phyloP scores from a whole-genome alignment of 2,113 vertebrate genomes.

The Elephantulus edwardii region DNA sequence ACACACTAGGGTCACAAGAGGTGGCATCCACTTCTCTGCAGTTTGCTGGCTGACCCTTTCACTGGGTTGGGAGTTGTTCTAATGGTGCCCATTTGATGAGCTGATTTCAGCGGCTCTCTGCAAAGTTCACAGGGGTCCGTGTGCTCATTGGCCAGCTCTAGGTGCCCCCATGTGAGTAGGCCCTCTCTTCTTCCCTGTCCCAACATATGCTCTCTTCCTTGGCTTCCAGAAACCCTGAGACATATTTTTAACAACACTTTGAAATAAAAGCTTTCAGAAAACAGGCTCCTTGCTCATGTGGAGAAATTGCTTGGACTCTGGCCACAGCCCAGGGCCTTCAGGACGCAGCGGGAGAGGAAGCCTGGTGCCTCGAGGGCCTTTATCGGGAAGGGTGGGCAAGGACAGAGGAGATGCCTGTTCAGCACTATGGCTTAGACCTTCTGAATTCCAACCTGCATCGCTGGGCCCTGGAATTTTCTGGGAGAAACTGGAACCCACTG shows the following conservation, averaged over 20 bases:
- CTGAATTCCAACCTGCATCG: background rate
- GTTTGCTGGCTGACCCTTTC: background rate
- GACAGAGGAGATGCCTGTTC: background rate
- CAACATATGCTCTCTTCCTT: background rate
- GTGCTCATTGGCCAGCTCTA: background rate
- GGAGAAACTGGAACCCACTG: slow-evolving; percentile 51
- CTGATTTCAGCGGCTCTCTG: background rate
- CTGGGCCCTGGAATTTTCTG: background rate
- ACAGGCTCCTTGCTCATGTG: background rate
- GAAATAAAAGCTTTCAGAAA: slow-evolving; percentile 69
- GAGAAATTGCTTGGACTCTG: background rate
- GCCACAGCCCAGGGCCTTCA: background rate
- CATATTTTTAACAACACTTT: slow-evolving; percentile 46
- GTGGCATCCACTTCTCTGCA: background rate
- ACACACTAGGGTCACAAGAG: background rate
- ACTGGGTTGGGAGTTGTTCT: background rate
- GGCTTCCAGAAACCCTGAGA: background rate
- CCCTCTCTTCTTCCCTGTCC: background rate
- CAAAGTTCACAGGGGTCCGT: background rate
- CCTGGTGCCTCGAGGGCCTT: rapidly evolving
- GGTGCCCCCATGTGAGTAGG: background rate
- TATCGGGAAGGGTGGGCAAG: rapidly evolving
- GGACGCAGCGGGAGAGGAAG: background rate
- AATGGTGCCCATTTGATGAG: rapidly evolving
- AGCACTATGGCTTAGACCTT: background rate